These are phyloP conservation scores for Xestoiulus laeticollis DNA, from an alignment of 2,888 invertebrate genomes.

Conservation along the genomic window DNA sequence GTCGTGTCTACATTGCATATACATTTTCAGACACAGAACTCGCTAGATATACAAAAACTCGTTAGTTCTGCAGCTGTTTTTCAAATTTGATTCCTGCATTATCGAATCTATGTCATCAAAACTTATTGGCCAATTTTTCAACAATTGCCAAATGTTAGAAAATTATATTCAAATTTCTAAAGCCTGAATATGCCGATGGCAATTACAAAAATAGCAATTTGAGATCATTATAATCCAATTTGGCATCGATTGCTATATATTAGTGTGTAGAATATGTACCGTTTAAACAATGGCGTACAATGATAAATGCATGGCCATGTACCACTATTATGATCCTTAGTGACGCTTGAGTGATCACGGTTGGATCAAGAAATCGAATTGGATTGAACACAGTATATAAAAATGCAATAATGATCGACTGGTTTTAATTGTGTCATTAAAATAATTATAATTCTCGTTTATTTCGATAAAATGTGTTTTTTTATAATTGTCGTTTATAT, in stretches of 20 bases:
- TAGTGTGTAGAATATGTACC: not conserved
- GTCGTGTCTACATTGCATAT: no score
- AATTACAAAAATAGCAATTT: not conserved
- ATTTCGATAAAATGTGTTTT: not conserved
- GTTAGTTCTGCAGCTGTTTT: not conserved
- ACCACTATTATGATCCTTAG: not conserved
- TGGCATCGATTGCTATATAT: not conserved
- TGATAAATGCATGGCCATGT: not conserved
- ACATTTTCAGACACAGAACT: no score
- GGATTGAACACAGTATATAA: not conserved
- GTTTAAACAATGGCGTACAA: not conserved
- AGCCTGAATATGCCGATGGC: not conserved
- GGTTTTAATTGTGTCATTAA: conserved; percentile 16
- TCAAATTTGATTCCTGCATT: not conserved
- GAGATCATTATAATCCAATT: conserved; percentile 8
- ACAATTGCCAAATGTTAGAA: not conserved
- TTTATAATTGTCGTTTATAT: not conserved
- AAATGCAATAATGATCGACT: not conserved
- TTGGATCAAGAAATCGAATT: not conserved
- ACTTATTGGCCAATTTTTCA: not conserved
- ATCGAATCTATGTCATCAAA: not conserved
- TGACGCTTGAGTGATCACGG: not conserved
- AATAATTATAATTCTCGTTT: not conserved
- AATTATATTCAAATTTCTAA: not conserved
- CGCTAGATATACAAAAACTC: not conserved